Percentiles rank a stretch among this genome's conserved stretches.
phyloP scores from a whole-genome alignment of 2,113 vertebrate species.

The Prolemur simus region DNA sequence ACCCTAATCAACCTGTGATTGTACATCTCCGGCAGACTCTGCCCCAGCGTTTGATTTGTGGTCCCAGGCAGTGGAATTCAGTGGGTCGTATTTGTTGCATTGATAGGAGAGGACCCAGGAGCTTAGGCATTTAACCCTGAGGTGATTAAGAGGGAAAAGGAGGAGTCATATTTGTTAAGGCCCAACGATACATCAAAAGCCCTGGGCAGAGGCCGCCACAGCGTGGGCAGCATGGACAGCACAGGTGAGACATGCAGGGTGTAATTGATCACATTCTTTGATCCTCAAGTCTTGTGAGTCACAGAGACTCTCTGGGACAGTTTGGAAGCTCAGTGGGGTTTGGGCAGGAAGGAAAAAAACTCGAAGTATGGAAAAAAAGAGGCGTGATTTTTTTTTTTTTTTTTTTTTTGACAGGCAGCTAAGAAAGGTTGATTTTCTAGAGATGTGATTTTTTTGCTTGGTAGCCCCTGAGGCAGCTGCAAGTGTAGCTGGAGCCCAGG shows the following conservation, averaged over 20 bases:
- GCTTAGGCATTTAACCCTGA: constrained; percentile 20
- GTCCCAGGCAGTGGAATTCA: constrained; percentile 36
- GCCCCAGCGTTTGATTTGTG: neutral
- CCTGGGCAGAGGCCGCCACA: accelerated
- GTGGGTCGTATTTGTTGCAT: neutral
- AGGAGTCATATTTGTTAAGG: neutral
- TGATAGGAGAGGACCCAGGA: neutral
- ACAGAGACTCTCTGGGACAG: neutral
- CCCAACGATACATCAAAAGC: constrained; percentile 32
- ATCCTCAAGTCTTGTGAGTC: constrained; percentile 28
- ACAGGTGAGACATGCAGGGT: neutral
- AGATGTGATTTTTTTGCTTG: constrained; percentile 16
- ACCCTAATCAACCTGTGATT: neutral
- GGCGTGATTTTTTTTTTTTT: neutral
- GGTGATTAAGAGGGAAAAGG: neutral
- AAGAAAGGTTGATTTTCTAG: neutral
- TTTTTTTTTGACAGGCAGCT: neutral
- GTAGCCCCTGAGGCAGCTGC: neutral
- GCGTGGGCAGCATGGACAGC: neutral
- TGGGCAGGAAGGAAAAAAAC: constrained; percentile 27
- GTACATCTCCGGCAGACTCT: neutral
- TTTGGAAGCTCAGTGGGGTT: neutral
- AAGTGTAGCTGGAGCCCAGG: neutral
- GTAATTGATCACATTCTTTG: constrained; percentile 20
- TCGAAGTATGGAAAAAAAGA: neutral